Percentiles rank a stretch among this genome's conserved stretches.
These are phyloP conservation scores for Sericinus montela DNA, from an alignment of 2,888 invertebrate species.

Conservation along the genomic window DNA sequence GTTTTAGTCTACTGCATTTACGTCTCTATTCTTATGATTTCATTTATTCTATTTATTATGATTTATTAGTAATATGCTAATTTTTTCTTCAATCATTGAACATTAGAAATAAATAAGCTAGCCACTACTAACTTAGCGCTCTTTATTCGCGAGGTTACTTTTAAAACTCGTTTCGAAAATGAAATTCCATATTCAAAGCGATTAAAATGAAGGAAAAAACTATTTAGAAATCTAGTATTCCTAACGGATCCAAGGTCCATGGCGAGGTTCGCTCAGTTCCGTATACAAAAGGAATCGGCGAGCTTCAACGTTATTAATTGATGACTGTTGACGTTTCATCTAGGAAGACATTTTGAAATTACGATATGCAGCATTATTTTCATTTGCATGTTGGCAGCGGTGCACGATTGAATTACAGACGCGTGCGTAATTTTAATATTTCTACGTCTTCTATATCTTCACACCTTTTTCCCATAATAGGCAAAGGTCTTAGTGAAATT, in stretches of 20 bases:
- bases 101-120: no score
- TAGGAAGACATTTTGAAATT: conserved; percentile 16
- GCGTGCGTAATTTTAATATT: background rate
- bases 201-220: conserved; percentile 31
- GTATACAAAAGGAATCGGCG: conserved; percentile 26
- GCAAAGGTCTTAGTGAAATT: no score
- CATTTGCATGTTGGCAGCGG: conserved; percentile 2
- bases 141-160: conserved; percentile 10
- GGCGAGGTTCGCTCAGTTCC: conserved; percentile 35
- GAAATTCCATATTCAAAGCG: conserved; percentile 26
- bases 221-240: conserved; percentile 42
- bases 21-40: no score
- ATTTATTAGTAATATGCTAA: no score
- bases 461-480: no score
- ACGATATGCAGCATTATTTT: conserved; percentile 1
- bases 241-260: conserved; percentile 35
- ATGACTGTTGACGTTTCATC: conserved; percentile 3
- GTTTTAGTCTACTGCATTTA: no score
- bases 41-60: no score
- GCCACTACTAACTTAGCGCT: no score
- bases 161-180: conserved; percentile 18
- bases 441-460: no score
- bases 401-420: background rate
- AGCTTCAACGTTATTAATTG: conserved; percentile 2
- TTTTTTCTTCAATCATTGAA: no score